Evolutionary conservation across 2,888 invertebrate genomes (phyloP), one percentile per base, ranked within the genome.

Genomic region (Scaptomyza parva): DNA sequence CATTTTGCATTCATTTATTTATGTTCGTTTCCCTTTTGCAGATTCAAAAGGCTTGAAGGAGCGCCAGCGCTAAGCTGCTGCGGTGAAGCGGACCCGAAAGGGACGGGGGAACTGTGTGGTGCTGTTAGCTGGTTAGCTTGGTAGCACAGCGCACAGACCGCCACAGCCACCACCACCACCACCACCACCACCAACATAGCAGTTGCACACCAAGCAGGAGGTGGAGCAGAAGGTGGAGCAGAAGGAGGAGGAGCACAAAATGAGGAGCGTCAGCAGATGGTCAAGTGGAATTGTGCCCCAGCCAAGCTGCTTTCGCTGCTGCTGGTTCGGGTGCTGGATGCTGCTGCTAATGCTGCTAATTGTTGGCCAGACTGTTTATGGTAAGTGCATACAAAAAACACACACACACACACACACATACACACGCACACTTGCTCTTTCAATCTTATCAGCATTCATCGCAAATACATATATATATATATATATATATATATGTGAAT

Each of bases 261-360:
- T 73, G 64, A 41, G 70, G 57, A 61, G 61, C 20, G 22, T 53
- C 45, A 50, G 57, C 50, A 55, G 62, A 66, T 57, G 63, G 67
- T 61, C 40, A 58, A 59, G 59, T 55, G 69, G 62, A 52, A 44
- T 40, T 62, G 54, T 54, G 43, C 26, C 39, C 14, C 63, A 58
- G 71, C 53, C 55, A 33, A 50, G 71, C 57, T 81, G 37, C 17
- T 17, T 14, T 9, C 17, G 17, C 17, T 37, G 37, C 37, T 37
- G 70, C 58, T 86, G 76, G 66, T n/a, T n/a, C n/a, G n/a, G n/a
- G n/a, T n/a, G n/a, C n/a, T n/a, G n/a, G n/a, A n/a, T n/a, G n/a
- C n/a, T n/a, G n/a, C 71, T 84, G 60, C 67, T 83, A 70, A 86
- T 81, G 70, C 62, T 86, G 75, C 84, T 83, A 83, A 86, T 86